These are phyloP conservation scores for Solenopsis invicta DNA, from an alignment of 1,140 invertebrate species.

Conservation along the genomic window DNA sequence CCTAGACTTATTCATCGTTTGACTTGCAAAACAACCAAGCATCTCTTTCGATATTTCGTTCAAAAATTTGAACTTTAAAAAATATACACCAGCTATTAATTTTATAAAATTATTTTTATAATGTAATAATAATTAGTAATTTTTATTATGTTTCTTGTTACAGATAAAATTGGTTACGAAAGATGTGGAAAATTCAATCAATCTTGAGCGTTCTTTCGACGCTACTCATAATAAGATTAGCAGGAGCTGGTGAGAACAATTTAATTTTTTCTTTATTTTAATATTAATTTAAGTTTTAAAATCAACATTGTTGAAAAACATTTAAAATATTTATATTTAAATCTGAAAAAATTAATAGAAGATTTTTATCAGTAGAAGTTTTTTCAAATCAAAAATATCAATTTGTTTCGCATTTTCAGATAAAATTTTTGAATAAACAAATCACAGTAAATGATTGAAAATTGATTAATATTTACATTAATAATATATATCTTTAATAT, in stretches of 20 bases:
- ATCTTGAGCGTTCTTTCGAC: slow-evolving; percentile 58
- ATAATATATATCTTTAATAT: background rate
- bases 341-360: background rate
- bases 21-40: background rate
- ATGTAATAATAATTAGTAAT: background rate
- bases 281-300: background rate
- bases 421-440: no score
- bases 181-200: slow-evolving; percentile 68
- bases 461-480: no score
- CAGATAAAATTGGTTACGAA: slow-evolving; percentile 62
- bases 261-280: background rate
- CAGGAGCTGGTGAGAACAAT: slow-evolving; percentile 63
- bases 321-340: slow-evolving; percentile 3
- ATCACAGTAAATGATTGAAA: no score
- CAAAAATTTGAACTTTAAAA: background rate
- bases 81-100: background rate
- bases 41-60: background rate
- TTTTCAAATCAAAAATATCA: no score
- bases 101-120: background rate
- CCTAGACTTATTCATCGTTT: background rate
- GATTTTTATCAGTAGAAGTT: background rate
- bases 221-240: slow-evolving; percentile 45
- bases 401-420: no score
- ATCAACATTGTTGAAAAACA: background rate
- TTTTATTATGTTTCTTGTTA: slow-evolving; percentile 38